These are phyloP conservation scores for Toxonevra muliebris DNA, from an alignment of 2,888 invertebrate species.

Conservation along the genomic window DNA sequence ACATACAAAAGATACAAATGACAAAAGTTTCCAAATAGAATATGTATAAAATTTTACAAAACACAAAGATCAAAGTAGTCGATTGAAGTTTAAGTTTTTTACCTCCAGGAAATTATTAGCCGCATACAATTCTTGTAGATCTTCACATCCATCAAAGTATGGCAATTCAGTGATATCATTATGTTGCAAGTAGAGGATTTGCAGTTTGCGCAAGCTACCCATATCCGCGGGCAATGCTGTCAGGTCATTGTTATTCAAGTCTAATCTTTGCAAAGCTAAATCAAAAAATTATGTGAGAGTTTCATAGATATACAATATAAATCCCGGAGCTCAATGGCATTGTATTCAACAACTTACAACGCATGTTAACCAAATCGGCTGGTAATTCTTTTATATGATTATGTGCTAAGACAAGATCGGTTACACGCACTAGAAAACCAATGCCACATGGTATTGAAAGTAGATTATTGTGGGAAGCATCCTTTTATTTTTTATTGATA, in stretches of 20 bases:
- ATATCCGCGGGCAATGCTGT: slow-evolving; percentile 72
- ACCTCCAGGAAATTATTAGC: slow-evolving; percentile 85
- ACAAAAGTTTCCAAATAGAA: not conserved
- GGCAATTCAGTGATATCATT: slow-evolving; percentile 83
- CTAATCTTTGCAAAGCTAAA: slow-evolving; percentile 72
- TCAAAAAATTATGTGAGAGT: slow-evolving; percentile 1
- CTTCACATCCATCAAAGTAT: slow-evolving; percentile 78
- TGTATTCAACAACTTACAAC: slow-evolving; percentile 70
- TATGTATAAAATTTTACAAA: not conserved
- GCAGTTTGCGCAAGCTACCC: slow-evolving; percentile 78
- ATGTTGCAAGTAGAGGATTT: slow-evolving; percentile 80
- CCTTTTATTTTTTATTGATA: slow-evolving; percentile 67
- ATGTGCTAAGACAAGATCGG: slow-evolving; percentile 76
- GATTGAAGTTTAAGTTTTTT: slow-evolving; percentile 33
- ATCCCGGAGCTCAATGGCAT: not conserved
- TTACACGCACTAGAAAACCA: slow-evolving; percentile 83
- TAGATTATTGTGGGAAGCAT: slow-evolving; percentile 81
- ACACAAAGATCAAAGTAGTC: not conserved
- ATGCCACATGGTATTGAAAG: slow-evolving; percentile 79
- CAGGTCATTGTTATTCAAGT: slow-evolving; percentile 78
- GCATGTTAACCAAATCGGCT: slow-evolving; percentile 81
- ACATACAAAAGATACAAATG: slow-evolving; percentile 7
- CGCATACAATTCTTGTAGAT: slow-evolving; percentile 82
- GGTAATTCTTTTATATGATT: slow-evolving; percentile 80
- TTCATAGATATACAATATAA: not conserved